Conservation (phyloP, 2,113 vertebrate genomes). For the Rhea pennata region DNA sequence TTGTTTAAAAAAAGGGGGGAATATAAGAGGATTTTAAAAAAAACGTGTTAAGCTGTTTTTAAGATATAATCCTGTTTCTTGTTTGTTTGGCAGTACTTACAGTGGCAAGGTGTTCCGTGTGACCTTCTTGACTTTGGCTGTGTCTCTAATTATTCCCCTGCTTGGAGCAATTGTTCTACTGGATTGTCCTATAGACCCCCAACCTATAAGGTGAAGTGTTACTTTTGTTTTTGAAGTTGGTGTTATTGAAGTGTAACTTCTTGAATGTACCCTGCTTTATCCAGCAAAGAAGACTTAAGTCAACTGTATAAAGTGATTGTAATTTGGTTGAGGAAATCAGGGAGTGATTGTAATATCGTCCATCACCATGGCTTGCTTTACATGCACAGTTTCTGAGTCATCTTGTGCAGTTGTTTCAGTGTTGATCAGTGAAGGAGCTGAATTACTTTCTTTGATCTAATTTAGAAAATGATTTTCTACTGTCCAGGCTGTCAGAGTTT, state of each 20-base stretch:
- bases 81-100: slow-evolving; percentile 83
- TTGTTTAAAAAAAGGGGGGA: background rate
- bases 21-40: background rate
- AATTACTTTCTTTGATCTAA: background rate
- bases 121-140: slow-evolving; percentile 85
- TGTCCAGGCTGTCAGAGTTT: background rate
- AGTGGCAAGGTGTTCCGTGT: slow-evolving; percentile 92
- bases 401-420: background rate
- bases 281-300: background rate
- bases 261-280: background rate
- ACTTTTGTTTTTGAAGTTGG: background rate
- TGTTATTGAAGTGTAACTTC: background rate
- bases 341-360: background rate
- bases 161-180: slow-evolving; percentile 86
- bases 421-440: background rate
- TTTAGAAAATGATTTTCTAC: background rate
- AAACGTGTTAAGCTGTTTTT: background rate
- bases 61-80: background rate
- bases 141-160: slow-evolving; percentile 81
- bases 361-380: background rate
- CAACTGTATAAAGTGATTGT: background rate
- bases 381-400: background rate
- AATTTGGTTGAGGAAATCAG: background rate
- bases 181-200: slow-evolving; percentile 92
- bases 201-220: slow-evolving; percentile 84